A percentile compares a stretch with the other conserved stretches of the same genome.
Conservation (phyloP, 2,888 invertebrate species). For the Hartigia nigra region DNA sequence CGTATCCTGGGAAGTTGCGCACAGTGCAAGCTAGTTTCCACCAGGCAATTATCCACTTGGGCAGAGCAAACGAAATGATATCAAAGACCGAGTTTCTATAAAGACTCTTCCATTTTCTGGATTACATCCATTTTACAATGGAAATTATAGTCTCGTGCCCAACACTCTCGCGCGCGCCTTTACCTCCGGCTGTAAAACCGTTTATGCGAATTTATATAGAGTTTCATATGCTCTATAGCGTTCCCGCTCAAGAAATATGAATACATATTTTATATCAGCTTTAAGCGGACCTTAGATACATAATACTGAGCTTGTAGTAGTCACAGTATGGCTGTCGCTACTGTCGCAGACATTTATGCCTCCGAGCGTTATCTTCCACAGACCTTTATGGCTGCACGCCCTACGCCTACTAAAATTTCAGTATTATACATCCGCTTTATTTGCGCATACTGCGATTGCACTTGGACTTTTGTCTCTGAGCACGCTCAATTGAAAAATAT, state of each 20-base stretch:
- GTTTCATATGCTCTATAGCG: slow-evolving; percentile 36
- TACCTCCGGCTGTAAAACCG: slow-evolving; percentile 46
- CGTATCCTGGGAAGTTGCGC: not conserved
- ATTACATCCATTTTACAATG: slow-evolving; percentile 34
- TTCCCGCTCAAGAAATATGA: slow-evolving; percentile 43
- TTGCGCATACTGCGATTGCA: not conserved
- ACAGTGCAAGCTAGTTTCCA: not conserved
- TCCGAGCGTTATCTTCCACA: slow-evolving; percentile 15
- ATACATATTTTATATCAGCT: slow-evolving; percentile 46
- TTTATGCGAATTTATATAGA: slow-evolving; percentile 53
- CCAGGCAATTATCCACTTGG: not conserved
- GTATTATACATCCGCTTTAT: not conserved
- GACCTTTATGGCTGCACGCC: slow-evolving; percentile 1
- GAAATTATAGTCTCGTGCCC: slow-evolving; percentile 38
- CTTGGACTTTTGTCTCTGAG: not conserved
- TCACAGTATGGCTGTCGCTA: slow-evolving; percentile 10
- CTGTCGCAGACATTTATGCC: slow-evolving; percentile 28
- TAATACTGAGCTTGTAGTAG: slow-evolving; percentile 15
- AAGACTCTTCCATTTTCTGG: not conserved
- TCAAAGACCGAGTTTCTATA: not conserved
- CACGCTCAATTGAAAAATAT: not conserved
- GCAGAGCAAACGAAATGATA: not conserved
- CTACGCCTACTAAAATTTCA: not conserved
- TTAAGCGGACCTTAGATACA: slow-evolving; percentile 39
- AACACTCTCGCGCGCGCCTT: slow-evolving; percentile 30